Evolutionary conservation across 2,888 invertebrate genomes (phyloP).

Genomic region (Aromia moschata): DNA sequence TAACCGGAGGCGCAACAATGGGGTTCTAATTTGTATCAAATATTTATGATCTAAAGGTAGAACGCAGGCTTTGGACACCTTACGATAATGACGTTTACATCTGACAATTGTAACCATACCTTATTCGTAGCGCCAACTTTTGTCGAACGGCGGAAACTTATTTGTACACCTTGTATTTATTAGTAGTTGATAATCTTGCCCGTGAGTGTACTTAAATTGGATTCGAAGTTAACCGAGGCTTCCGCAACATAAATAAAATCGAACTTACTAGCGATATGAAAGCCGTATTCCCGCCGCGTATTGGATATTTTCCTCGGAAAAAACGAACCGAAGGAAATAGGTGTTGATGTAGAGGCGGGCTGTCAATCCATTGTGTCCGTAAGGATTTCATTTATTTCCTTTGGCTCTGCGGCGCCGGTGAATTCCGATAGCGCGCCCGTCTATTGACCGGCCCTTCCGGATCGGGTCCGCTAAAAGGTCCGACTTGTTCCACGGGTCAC

Average conservation of each 20-base stretch:
- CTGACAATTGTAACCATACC: too few species aligned
- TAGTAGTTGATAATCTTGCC: too few species aligned
- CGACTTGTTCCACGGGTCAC: conserved; percentile 45
- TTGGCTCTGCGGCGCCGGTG: conserved; percentile 44
- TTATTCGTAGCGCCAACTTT: too few species aligned
- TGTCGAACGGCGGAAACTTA: too few species aligned
- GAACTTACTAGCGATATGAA: conserved; percentile 34
- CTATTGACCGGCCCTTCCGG: conserved; percentile 51
- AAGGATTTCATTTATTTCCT: conserved; percentile 55
- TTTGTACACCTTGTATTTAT: too few species aligned
- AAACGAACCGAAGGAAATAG: conserved; percentile 38
- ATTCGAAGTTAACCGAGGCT: conserved; percentile 26
- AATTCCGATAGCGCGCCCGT: conserved; percentile 52
- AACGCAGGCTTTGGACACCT: too few species aligned
- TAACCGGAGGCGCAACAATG: too few species aligned
- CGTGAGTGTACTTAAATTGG: too few species aligned
- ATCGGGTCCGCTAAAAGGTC: conserved; percentile 42
- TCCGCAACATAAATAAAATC: conserved; percentile 36
- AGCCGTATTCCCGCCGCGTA: conserved; percentile 36
- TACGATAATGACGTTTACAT: too few species aligned
- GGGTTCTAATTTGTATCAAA: too few species aligned
- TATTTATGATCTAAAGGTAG: too few species aligned
- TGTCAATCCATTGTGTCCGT: conserved; percentile 52
- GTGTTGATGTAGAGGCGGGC: conserved; percentile 46
- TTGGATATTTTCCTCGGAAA: conserved; percentile 36